Conservation (phyloP, 2,888 invertebrate genomes). For the Thumatha senex region DNA sequence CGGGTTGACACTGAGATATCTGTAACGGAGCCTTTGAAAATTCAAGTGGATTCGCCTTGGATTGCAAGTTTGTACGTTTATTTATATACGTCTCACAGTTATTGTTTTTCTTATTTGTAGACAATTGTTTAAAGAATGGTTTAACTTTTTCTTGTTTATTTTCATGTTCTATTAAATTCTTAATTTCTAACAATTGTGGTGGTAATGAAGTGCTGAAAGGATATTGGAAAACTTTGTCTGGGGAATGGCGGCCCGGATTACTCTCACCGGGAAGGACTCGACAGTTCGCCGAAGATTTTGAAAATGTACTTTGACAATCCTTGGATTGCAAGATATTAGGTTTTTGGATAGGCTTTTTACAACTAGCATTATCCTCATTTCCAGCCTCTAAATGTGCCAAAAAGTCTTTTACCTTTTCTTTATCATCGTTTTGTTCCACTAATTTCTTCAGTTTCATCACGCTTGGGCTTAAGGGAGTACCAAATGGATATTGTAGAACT, state of each 20-base stretch:
- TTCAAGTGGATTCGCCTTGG: background rate
- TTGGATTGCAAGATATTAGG: background rate
- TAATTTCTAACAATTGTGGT: background rate
- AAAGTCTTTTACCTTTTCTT: background rate
- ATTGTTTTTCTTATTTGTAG: background rate
- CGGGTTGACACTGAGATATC: too few relatives aligned
- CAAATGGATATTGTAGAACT: background rate
- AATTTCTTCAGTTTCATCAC: background rate
- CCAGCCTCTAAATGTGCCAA: background rate
- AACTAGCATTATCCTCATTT: background rate
- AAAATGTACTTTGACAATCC: background rate
- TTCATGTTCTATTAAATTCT: conserved; percentile 1
- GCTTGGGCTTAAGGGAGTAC: background rate
- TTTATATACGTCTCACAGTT: background rate
- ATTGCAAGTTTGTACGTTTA: background rate
- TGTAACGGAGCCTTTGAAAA: background rate
- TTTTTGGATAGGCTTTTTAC: background rate
- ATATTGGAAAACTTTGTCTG: background rate
- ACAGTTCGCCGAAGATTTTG: background rate
- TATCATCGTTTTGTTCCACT: background rate
- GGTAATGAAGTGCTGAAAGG: conserved; percentile 1
- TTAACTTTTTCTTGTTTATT: background rate
- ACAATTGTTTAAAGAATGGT: background rate
- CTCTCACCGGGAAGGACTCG: background rate
- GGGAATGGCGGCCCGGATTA: background rate